Percentiles rank a stretch among this genome's conserved stretches.
Conservation (phyloP, 1,140 invertebrate species). For the Cheumatopsyche charites region DNA sequence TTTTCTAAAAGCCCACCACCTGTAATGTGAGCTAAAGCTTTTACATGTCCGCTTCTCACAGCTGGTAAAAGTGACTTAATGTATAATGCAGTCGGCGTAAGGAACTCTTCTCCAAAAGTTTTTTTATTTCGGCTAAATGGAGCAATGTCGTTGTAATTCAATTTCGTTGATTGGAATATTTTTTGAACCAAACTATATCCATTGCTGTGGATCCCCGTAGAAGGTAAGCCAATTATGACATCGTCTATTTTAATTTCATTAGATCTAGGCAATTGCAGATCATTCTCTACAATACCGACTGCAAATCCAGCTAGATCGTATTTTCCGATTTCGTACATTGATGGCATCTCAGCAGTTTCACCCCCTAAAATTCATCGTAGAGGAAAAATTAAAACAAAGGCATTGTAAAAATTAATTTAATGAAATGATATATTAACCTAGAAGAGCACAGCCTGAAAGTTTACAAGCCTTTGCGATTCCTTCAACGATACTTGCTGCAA, state of each 20-base stretch:
- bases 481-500: constrained; percentile 77
- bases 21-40: constrained; percentile 93
- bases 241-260: constrained; percentile 73
- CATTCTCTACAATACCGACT: constrained; percentile 83
- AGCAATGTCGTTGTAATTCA: constrained; percentile 69
- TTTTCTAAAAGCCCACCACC: constrained; percentile 93
- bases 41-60: constrained; percentile 76
- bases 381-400: constrained; percentile 30
- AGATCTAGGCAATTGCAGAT: constrained; percentile 69
- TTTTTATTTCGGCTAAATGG: constrained; percentile 71
- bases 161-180: constrained; percentile 65
- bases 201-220: constrained; percentile 88
- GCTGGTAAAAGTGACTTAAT: constrained; percentile 77
- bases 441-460: constrained; percentile 83
- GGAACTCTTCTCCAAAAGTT: constrained; percentile 78
- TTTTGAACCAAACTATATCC: constrained; percentile 85
- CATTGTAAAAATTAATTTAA: constrained; percentile 3
- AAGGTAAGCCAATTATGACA: constrained; percentile 79
- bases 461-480: constrained; percentile 89
- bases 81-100: constrained; percentile 91
- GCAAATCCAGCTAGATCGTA: constrained; percentile 95
- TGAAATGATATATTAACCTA: constrained; percentile 65
- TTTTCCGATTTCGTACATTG: constrained; percentile 79
- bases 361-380: constrained; percentile 69
- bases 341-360: constrained; percentile 96